Conservation (phyloP, 2,797 vertebrate genomes). For the Gastrophryne carolinensis region DNA sequence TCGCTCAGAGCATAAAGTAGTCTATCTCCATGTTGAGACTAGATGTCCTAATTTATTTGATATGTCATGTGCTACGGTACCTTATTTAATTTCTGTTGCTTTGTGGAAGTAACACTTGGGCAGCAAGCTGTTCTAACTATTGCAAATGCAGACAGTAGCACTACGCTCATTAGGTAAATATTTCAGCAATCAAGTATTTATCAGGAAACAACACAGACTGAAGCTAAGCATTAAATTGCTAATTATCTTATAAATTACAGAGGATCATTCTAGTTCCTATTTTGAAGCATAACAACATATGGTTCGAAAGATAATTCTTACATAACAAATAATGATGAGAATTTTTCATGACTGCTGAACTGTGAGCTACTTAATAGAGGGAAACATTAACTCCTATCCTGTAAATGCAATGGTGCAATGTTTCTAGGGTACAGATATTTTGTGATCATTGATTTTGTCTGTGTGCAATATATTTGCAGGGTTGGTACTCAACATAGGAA, state of each 20-base stretch:
- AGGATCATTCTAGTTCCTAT: slow-evolving; percentile 5
- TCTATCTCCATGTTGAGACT: slow-evolving; percentile 32
- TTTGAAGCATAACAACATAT: slow-evolving; percentile 19
- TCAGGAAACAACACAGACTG: slow-evolving; percentile 9
- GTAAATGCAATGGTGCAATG: too few species aligned
- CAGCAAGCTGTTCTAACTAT: slow-evolving; percentile 23
- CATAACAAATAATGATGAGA: slow-evolving; percentile 19
- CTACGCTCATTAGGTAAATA: slow-evolving; percentile 31
- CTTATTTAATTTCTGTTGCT: slow-evolving; percentile 24
- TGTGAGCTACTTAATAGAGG: neutral
- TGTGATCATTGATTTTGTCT: too few species aligned
- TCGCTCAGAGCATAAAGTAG: slow-evolving; percentile 10
- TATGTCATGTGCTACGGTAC: slow-evolving; percentile 11
- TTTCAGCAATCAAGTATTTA: slow-evolving; percentile 28
- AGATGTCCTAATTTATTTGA: slow-evolving; percentile 29
- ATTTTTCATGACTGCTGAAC: neutral
- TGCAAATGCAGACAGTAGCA: slow-evolving; percentile 11
- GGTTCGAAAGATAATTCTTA: slow-evolving; percentile 12
- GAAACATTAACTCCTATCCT: neutral
- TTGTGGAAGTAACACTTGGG: slow-evolving; percentile 16
- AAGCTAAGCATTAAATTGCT: slow-evolving; percentile 31
- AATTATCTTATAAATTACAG: slow-evolving; percentile 30
- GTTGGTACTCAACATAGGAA: too few species aligned
- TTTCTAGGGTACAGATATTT: too few species aligned
- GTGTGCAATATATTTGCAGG: too few species aligned